phyloP scores from a whole-genome alignment of 2,888 invertebrate species.

The Seira sanloemensis region DNA sequence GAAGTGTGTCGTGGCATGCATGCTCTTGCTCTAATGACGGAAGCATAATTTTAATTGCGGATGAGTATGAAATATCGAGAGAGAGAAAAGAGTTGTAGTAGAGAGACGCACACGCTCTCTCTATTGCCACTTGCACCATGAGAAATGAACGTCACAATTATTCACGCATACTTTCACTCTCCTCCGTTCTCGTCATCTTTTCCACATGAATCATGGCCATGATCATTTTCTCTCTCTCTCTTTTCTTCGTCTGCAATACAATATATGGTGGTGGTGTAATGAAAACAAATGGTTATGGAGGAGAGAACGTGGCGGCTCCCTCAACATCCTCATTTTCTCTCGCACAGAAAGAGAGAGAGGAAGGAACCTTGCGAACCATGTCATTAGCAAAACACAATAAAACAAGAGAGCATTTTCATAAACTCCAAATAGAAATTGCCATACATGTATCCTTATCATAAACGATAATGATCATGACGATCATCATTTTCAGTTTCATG shows the following conservation, averaged over 20 bases:
- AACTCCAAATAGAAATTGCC: background rate
- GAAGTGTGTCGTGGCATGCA: constrained; percentile 13
- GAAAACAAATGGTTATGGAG: constrained; percentile 39
- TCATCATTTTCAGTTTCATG: background rate
- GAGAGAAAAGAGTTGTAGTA: background rate
- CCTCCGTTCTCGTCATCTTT: background rate
- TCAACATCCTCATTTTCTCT: background rate
- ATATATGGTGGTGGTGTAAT: constrained; percentile 10
- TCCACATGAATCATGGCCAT: background rate
- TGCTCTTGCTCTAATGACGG: constrained; percentile 1
- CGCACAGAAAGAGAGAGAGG: no score
- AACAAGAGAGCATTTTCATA: constrained; percentile 10
- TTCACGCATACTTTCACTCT: constrained; percentile 16
- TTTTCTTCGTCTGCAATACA: background rate
- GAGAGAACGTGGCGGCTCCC: constrained; percentile 5
- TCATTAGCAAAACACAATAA: constrained; percentile 38
- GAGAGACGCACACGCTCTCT: background rate
- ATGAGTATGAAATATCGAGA: constrained; percentile 17
- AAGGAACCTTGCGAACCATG: constrained; percentile 6
- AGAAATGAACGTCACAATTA: constrained; percentile 20
- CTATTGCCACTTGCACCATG: background rate
- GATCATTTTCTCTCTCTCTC: background rate
- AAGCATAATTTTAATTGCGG: background rate
- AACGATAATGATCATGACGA: constrained; percentile 10
- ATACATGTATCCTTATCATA: constrained; percentile 5